Percentiles rank a stretch among this genome's conserved stretches.
These are phyloP conservation scores for Tichodroma muraria DNA, from an alignment of 2,113 vertebrate genomes.

Conservation along the genomic window DNA sequence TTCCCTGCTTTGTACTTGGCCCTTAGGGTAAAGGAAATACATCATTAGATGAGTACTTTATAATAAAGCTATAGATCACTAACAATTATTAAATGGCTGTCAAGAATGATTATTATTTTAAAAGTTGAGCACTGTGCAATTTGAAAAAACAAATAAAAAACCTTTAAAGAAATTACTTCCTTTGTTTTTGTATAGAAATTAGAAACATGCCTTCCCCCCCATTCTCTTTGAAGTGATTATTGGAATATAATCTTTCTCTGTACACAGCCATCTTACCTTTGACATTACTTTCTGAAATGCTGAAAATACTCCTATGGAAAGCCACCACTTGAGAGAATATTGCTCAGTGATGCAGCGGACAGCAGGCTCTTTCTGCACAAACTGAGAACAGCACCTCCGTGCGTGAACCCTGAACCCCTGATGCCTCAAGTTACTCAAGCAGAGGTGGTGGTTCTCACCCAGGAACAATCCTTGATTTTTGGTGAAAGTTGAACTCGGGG, in stretches of 20 bases:
- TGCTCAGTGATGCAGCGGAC: neutral
- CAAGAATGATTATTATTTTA: slow-evolving; percentile 73
- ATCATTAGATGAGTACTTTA: slow-evolving; percentile 77
- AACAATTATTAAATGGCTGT: slow-evolving; percentile 78
- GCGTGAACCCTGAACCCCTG: neutral
- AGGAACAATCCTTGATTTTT: neutral
- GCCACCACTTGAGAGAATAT: neutral
- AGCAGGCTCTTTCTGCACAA: neutral
- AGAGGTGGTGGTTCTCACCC: neutral
- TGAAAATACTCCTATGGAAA: neutral
- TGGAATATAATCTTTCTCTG: slow-evolving; percentile 37
- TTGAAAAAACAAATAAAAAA: slow-evolving; percentile 69
- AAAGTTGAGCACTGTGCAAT: slow-evolving; percentile 64
- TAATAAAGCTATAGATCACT: slow-evolving; percentile 75
- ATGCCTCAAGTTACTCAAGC: neutral
- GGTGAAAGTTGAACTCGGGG: neutral
- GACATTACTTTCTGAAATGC: neutral
- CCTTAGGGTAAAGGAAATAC: slow-evolving; percentile 76
- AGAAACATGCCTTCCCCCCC: slow-evolving; percentile 22
- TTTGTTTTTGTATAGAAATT: slow-evolving; percentile 63
- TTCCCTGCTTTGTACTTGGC: slow-evolving; percentile 75
- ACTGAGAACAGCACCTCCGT: neutral
- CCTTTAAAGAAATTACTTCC: slow-evolving; percentile 64
- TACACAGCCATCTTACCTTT: slow-evolving; percentile 31
- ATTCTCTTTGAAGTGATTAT: slow-evolving; percentile 53